Evolutionary conservation across 1,140 invertebrate genomes (phyloP).

Genomic region (Trialeurodes vaporariorum): DNA sequence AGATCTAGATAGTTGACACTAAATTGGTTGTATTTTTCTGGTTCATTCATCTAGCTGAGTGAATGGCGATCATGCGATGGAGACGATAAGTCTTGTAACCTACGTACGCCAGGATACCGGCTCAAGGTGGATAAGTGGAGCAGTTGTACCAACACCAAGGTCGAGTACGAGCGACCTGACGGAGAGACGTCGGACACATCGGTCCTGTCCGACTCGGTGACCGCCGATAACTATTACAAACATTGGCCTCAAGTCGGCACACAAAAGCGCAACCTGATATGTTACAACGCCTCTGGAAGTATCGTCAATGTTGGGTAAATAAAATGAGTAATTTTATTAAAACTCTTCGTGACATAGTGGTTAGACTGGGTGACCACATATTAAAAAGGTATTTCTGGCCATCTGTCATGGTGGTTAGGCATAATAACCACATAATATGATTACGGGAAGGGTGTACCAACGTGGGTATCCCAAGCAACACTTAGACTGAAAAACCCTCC

Average conservation of each 20-base stretch:
- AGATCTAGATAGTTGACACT: background rate
- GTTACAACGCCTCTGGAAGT: slow-evolving; percentile 28
- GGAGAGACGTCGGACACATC: slow-evolving; percentile 5
- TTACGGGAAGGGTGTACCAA: too few relatives aligned
- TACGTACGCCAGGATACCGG: slow-evolving; percentile 16
- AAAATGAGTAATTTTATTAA: too few relatives aligned
- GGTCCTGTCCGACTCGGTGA: slow-evolving; percentile 8
- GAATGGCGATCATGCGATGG: slow-evolving; percentile 29
- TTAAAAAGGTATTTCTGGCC: too few relatives aligned
- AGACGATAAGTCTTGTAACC: slow-evolving; percentile 19
- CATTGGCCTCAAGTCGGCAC: slow-evolving; percentile 34
- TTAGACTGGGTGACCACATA: too few relatives aligned
- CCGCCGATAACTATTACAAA: slow-evolving; percentile 28
- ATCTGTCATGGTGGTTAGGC: too few relatives aligned
- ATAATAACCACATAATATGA: too few relatives aligned
- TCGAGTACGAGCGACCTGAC: slow-evolving; percentile 8
- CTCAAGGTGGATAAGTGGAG: slow-evolving; percentile 27
- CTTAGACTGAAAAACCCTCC: too few relatives aligned
- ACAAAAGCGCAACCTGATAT: slow-evolving; percentile 31
- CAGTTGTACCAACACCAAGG: slow-evolving; percentile 18
- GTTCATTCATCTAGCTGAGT: slow-evolving; percentile 21
- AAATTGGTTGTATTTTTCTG: background rate
- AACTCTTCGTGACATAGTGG: too few relatives aligned
- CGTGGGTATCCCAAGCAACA: too few relatives aligned
- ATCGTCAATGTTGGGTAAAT: slow-evolving; percentile 29